Percentiles rank a stretch among this genome's conserved stretches.
Conservation (phyloP, 1,140 invertebrate genomes). For the Formica selysi region DNA sequence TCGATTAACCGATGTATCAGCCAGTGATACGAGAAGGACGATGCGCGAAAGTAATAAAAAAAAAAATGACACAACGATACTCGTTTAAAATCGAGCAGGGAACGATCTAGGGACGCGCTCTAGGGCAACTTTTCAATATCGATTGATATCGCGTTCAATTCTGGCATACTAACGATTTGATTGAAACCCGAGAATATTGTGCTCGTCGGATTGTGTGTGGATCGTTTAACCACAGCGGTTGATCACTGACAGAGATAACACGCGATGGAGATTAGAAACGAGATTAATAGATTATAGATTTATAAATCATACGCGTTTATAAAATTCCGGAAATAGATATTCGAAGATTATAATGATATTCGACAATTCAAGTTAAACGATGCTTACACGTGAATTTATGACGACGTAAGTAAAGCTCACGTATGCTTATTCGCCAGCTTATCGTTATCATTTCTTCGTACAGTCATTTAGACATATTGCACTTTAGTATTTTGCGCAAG, state of each 20-base stretch:
- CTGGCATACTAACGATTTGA: conserved; percentile 67
- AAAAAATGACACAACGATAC: conserved; percentile 66
- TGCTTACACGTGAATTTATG: background rate
- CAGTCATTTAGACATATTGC: background rate
- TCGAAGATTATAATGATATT: background rate
- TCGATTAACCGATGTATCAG: conserved; percentile 71
- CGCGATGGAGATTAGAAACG: background rate
- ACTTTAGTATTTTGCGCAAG: background rate
- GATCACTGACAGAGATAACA: conserved; percentile 61
- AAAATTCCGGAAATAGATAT: conserved; percentile 1
- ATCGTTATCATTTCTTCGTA: background rate
- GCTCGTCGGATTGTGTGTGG: background rate
- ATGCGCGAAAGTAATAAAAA: conserved; percentile 37
- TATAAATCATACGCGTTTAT: conserved; percentile 7
- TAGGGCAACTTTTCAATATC: conserved; percentile 72
- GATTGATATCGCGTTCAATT: conserved; percentile 72
- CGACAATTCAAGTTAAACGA: background rate
- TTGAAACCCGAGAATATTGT: conserved; percentile 74
- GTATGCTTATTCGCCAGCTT: background rate
- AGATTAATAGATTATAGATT: conserved; percentile 38
- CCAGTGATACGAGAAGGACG: conserved; percentile 34
- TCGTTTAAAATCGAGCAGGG: conserved; percentile 70
- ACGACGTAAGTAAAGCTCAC: background rate
- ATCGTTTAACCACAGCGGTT: conserved; percentile 59
- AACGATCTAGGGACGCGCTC: conserved; percentile 56